Evolutionary conservation across 2,888 invertebrate species (phyloP), one percentile per base, ranked within the genome.

Genomic region (Caenorhabditis parvicauda): DNA sequence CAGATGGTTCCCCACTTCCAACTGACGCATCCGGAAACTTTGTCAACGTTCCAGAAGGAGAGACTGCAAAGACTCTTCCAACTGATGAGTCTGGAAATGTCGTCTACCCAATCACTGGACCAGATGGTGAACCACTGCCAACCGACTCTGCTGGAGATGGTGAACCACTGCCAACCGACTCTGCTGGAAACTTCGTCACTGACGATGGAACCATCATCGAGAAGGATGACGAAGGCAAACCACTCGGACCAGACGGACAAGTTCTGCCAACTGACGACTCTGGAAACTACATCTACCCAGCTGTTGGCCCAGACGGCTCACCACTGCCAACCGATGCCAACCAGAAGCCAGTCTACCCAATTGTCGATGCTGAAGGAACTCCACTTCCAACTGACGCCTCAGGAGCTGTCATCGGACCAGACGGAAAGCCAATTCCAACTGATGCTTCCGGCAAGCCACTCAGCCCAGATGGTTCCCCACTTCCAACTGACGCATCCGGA

Each of bases 161-260:
- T 27, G 28, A 44, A 6, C 32, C 48, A 5, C 45, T 62, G 41
- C 56, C 57, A 19, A 57, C 57, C 3, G 49, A 63, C 46, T 39
- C 54, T 3, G 35, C 44, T 42, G 55, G 60, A 50, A 45, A 55
- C 39, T 41, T 19, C 32, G 28, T 60, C 55, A 51, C 38, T 22
- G 51, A 43, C 12, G 60, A 59, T 39, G 63, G 59, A 25, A 42
- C 45, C 6, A 45, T 49, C 25, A 55, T 64, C 32, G 59, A 45
- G 24, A 47, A 47, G 24, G 46, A 64, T 45, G 65, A 65, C 12
- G 59, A 66, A 24, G 67, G 67, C 21, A 48, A 52, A 27, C 67
- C 67, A 5, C 37, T 67, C 27, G 71, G 71, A 24, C 55, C 59
- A 21, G 69, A 73, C 45, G 66, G 66, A 51, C 51, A 52, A 6